Percentiles rank a stretch among this genome's conserved stretches.
phyloP scores from a whole-genome alignment of 2,113 vertebrate species.

The Alexandromys fortis region DNA sequence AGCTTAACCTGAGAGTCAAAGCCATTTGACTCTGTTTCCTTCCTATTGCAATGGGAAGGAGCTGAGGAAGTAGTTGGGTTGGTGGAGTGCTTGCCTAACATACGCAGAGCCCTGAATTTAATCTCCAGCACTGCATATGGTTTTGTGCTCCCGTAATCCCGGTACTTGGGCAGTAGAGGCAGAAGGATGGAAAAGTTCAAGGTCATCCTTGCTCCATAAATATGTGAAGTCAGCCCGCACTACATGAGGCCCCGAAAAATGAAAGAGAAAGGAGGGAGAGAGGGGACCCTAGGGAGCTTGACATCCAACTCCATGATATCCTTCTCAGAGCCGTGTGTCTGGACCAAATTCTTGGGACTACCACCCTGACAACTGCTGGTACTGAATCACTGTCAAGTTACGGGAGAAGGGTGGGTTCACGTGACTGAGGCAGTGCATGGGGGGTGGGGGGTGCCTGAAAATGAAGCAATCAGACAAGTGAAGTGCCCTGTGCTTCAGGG shows the following conservation, averaged over 20 bases:
- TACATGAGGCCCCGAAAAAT: not conserved
- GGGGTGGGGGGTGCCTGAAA: not conserved
- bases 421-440: not conserved
- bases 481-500: too few species aligned
- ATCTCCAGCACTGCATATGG: not conserved
- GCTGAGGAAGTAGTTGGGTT: not conserved
- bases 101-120: too few species aligned
- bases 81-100: not conserved
- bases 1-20: not conserved
- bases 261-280: not conserved
- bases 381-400: not conserved
- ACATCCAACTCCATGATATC: too few species aligned
- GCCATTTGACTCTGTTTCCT: not conserved
- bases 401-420: not conserved
- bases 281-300: not conserved
- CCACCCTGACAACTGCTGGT: not conserved
- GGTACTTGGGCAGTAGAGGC: not conserved
- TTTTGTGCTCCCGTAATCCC: not conserved
- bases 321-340: not conserved
- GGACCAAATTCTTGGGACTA: not conserved
- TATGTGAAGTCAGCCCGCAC: not conserved
- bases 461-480: too few species aligned
- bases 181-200: not conserved
- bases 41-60: not conserved
- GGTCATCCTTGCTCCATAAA: not conserved